Evolutionary conservation across 1,140 invertebrate genomes (phyloP), one percentile per base, ranked within the genome.

Genomic region (Drosophila auraria): DNA sequence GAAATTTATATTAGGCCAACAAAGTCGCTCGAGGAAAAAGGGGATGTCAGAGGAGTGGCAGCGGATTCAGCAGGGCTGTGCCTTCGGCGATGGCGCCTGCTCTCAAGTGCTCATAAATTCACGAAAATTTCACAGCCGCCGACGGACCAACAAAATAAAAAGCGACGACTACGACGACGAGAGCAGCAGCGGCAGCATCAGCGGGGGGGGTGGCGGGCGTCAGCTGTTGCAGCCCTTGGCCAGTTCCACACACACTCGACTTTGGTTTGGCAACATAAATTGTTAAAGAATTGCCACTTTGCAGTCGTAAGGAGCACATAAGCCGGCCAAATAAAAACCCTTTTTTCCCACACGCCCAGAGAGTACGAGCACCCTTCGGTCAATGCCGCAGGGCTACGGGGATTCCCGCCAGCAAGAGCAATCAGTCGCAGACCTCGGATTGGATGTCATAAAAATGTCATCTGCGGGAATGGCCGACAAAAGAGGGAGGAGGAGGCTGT

Each of bases 1-100:
- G 78, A 84, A 87, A 89, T 87, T 87, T 87, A 89, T 87, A 87
- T 84, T 87, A 87, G 84, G 83, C 84, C 81, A 87, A 87, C 84
- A 87, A 89, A 87, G 84, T 89, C 84, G 73, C 64, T 65, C 40
- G 42, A 58, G 50, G 51, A 73, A 36, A 44, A 66, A 57, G 57
- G 15, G 17, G 17, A 23, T 36, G 33, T 23, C 14, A 42, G 20
- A 36, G 15, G 30, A 47, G 27, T 27, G 44, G 27, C n/a, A 17
- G 51, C 17, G 51, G 51, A 54, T 17, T 14, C 40, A 42, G 40
- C 15, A 42, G 15, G 51, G 54, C 36, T 56, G 33, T 61, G 78
- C 78, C 78, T 50, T 65, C 78, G 77, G 78, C 83, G 53, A 72
- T 87, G 84, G 83, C 84, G 83, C 81, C 83, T 87, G 83, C 84